Conservation (phyloP, 2,888 invertebrate species). For the Drosophila differens region DNA sequence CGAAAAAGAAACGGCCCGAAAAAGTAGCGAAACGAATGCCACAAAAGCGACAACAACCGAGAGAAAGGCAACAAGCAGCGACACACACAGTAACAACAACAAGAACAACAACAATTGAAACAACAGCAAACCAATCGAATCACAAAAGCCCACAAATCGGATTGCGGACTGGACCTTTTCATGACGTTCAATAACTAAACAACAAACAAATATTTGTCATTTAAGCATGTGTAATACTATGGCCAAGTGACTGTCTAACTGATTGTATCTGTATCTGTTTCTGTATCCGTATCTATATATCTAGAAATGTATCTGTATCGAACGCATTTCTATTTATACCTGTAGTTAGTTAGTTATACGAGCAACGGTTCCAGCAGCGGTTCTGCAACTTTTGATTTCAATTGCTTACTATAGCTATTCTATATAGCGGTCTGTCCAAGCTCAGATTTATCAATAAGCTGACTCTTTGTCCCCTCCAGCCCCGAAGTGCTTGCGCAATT, state of each 20-base stretch:
- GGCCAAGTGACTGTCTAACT: constrained; percentile 42
- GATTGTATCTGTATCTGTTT: constrained; percentile 38
- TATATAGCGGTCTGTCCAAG: constrained; percentile 56
- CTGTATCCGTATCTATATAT: constrained; percentile 6
- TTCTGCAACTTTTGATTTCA: constrained; percentile 71
- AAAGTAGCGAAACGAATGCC: constrained; percentile 75
- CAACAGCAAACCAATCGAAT: constrained; percentile 63
- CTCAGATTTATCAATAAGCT: constrained; percentile 32
- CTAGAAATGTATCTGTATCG: constrained; percentile 23
- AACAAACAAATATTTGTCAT: constrained; percentile 73
- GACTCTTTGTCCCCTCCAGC: neutral
- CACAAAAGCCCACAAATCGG: constrained; percentile 79
- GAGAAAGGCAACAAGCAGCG: constrained; percentile 67
- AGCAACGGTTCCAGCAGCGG: constrained; percentile 56
- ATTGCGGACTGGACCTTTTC: constrained; percentile 73
- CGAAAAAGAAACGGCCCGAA: constrained; percentile 68
- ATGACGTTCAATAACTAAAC: constrained; percentile 70
- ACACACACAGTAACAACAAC: constrained; percentile 23
- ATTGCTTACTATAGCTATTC: constrained; percentile 44
- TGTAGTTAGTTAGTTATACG: constrained; percentile 14
- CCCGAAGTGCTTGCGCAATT: constrained; percentile 48
- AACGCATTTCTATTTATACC: constrained; percentile 39
- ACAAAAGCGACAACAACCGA: constrained; percentile 62
- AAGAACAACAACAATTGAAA: constrained; percentile 26
- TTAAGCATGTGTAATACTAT: constrained; percentile 60